phyloP scores from a whole-genome alignment of 1,140 invertebrate genomes.

The Pseudomyrmex gracilis region DNA sequence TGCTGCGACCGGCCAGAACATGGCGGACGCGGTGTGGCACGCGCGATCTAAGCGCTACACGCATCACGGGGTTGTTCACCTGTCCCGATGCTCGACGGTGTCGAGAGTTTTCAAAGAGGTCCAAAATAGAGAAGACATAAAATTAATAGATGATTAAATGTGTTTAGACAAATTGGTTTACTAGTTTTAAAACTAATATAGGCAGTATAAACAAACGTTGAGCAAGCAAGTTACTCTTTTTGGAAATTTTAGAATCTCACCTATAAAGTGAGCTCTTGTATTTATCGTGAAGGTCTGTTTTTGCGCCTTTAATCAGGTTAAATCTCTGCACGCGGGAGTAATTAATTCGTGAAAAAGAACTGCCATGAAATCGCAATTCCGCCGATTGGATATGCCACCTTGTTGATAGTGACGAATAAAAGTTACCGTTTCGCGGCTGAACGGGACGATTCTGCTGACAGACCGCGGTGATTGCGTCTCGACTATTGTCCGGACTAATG shows the following conservation, averaged over 20 bases:
- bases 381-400: slow-evolving; percentile 67
- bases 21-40: slow-evolving; percentile 40
- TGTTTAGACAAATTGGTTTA: not conserved
- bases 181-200: not conserved
- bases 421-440: slow-evolving; percentile 68
- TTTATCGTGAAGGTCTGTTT: not conserved
- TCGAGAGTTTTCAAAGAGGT: not conserved
- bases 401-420: slow-evolving; percentile 55
- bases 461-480: slow-evolving; percentile 55
- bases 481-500: slow-evolving; percentile 69
- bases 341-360: slow-evolving; percentile 54
- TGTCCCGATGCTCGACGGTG: not conserved
- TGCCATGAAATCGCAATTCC: slow-evolving; percentile 62
- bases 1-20: slow-evolving; percentile 35
- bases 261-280: not conserved
- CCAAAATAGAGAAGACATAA: too few species aligned
- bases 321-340: not conserved
- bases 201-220: not conserved
- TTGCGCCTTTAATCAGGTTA: not conserved
- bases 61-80: slow-evolving; percentile 36
- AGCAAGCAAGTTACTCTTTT: not conserved
- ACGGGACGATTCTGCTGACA: slow-evolving; percentile 41
- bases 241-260: not conserved
- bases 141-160: too few species aligned
- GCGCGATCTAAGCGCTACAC: slow-evolving; percentile 42